phyloP scores from a whole-genome alignment of 2,888 invertebrate species.

The Drosophila nr. perissopoda region DNA sequence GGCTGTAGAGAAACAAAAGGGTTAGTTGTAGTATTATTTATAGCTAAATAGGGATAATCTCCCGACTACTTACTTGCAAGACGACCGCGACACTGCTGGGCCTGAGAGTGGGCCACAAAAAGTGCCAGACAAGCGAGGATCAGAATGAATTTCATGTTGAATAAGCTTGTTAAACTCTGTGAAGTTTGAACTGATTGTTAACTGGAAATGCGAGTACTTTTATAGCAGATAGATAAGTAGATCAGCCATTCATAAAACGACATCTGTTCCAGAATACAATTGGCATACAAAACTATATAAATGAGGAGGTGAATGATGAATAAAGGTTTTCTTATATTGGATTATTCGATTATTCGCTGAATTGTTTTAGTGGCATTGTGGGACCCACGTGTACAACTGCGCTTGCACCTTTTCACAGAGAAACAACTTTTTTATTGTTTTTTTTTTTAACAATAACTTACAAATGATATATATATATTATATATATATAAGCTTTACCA shows the following conservation, averaged over 20 bases:
- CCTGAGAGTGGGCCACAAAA: constrained; percentile 18
- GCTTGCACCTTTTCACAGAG: not conserved
- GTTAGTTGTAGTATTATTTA: not conserved
- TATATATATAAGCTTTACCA: not conserved
- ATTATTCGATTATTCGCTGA: not conserved
- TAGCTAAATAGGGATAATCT: not conserved
- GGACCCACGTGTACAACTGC: not conserved
- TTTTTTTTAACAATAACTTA: not conserved
- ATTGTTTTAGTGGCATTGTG: not conserved
- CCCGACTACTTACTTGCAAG: not conserved
- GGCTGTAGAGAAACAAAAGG: not conserved
- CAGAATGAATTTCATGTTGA: constrained; percentile 46
- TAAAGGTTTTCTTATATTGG: not conserved
- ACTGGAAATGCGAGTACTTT: constrained; percentile 1
- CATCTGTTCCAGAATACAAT: not conserved
- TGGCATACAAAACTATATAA: not conserved
- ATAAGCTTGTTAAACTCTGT: not conserved
- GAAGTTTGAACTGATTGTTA: constrained; percentile 26
- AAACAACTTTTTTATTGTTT: not conserved
- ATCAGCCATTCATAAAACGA: not conserved
- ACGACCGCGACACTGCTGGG: constrained; percentile 11
- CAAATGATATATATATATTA: not conserved
- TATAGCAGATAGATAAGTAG: constrained; percentile 11
- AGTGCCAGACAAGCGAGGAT: constrained; percentile 33
- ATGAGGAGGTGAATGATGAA: not conserved